Base-by-base conservation (phyloP, 1,140 invertebrate genomes). In the Drosophila sechellia region DNA sequence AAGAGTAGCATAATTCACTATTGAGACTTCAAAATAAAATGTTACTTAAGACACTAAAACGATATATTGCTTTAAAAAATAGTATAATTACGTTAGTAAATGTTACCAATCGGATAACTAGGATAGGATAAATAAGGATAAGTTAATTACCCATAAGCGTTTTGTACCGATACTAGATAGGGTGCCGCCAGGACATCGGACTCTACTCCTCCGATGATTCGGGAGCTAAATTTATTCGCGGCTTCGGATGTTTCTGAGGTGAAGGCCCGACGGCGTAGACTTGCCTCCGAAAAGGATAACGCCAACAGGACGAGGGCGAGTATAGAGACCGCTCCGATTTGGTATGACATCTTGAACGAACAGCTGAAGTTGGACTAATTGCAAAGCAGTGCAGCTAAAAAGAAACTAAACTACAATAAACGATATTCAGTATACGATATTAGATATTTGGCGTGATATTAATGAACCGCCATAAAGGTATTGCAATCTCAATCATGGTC, bases 121-220 rank as follows among this genome's bases (percentile, higher is more conserved):
- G 20, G 20, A 22, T 22, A 22, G 3, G 2, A 22, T 22, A 22
- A 3, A 3, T 22, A 0, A 20, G 4, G 3, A 27, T 0, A 15
- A 10, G 10, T 22, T 25, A 2, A 34, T 8, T 70, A 85, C 81
- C 81, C 83, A 4, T 46, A 13, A 0, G 0, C 6, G 27, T 70
- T 78, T 22, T 92, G 90, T 2, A 93, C 25, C 4, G 93, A 93
- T 1, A 93, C 90, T 55, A 91, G 92, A 60, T 91, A 93, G 1
- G 93, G 93, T 27, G 91, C 92, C 5, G 76, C 69, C 6, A 89
- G 92, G 17, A 86, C 58, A 13, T 79, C 63, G 3, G 93, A 93
- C 4, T 78, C 64, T 6, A 73, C 43, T 17, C 93, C 93, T 5
- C 93, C 93, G 2, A 93, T 60, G 13, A 94, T 92, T 11, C 92